A percentile compares a stretch with the other conserved stretches of the same genome.
Evolutionary conservation across 2,888 invertebrate species (phyloP).

Genomic region (Podotricha telesiphe): DNA sequence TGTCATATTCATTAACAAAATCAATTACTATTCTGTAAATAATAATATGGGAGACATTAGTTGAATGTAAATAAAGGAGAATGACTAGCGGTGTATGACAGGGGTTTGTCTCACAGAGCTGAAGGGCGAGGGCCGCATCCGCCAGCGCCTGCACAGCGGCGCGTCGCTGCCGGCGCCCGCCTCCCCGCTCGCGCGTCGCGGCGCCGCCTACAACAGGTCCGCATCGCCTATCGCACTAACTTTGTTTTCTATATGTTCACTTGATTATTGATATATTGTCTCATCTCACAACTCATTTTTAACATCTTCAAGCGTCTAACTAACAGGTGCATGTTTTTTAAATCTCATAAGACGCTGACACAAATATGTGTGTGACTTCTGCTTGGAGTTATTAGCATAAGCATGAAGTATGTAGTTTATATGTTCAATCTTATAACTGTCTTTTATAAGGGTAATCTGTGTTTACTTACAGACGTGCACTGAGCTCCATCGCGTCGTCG

Average conservation of each 20-base stretch:
- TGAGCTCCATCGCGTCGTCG: slow-evolving; percentile 87
- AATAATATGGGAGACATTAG: neutral
- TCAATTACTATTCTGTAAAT: neutral
- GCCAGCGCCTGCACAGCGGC: slow-evolving; percentile 93
- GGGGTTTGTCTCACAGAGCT: slow-evolving; percentile 42
- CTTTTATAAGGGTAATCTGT: neutral
- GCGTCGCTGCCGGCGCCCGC: slow-evolving; percentile 86
- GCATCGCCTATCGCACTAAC: slow-evolving; percentile 37
- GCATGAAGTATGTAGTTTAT: neutral
- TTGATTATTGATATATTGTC: neutral
- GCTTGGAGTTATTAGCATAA: neutral
- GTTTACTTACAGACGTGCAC: slow-evolving; percentile 71
- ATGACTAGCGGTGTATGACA: slow-evolving; percentile 5
- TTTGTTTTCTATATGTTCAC: neutral
- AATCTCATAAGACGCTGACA: neutral
- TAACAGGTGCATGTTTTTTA: neutral
- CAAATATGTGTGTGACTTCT: neutral
- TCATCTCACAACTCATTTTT: neutral
- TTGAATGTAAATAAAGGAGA: neutral
- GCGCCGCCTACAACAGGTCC: slow-evolving; percentile 56
- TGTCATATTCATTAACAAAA: neutral
- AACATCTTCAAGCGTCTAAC: neutral
- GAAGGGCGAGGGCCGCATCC: slow-evolving; percentile 68
- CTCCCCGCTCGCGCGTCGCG: slow-evolving; percentile 81
- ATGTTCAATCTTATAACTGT: neutral